Evolutionary conservation across 2,888 invertebrate genomes (phyloP), one percentile per base, ranked within the genome.

Genomic region (Thymelicus lineola): DNA sequence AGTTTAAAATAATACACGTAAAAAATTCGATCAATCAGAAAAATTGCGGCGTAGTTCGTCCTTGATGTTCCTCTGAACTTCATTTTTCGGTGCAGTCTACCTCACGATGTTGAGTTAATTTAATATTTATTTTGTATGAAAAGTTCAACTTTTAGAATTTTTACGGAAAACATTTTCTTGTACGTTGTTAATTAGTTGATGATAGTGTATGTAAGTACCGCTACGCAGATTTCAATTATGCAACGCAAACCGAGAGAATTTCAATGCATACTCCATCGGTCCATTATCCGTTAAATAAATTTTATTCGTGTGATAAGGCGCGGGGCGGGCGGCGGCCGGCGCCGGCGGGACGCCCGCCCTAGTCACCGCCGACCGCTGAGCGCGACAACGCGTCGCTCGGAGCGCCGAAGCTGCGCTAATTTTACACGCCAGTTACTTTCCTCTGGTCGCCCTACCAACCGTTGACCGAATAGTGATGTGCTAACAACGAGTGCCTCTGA

Each of bases 221-320:
- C n/a, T n/a, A n/a, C n/a, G n/a, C 45, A 61, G 42, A 53, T 61
- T 67, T 53, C 66, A 74, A 73, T 75, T 73, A 73, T 66, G 70
- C 70, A 78, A 81, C 85, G 82, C 86, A 81, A 89, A 89, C 79
- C 81, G 81, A 76, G 82, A 79, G 84, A 86, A 86, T 87, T 90
- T 90, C 87, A 89, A 90, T 88, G 86, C 82, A 80, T 82, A 83
- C 82, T 83, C 85, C 86, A 89, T 88, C 82, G 83, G 80, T 80
- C 82, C 83, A 89, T 91, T 90, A 91, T 89, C 89, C 91, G 89
- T 91, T 89, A 91, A 89, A 92, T 91, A 88, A 88, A 91, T 91
- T 91, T 91, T 87, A 91, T 90, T 91, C 85, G 85, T 80, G 89
- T 91, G 91, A 91, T 90, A 90, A 90, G 88, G 84, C 83, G 90